A percentile compares a stretch with the other conserved stretches of the same genome.
Evolutionary conservation across 2,888 invertebrate species (phyloP).

Genomic region (Piscicola geometra): DNA sequence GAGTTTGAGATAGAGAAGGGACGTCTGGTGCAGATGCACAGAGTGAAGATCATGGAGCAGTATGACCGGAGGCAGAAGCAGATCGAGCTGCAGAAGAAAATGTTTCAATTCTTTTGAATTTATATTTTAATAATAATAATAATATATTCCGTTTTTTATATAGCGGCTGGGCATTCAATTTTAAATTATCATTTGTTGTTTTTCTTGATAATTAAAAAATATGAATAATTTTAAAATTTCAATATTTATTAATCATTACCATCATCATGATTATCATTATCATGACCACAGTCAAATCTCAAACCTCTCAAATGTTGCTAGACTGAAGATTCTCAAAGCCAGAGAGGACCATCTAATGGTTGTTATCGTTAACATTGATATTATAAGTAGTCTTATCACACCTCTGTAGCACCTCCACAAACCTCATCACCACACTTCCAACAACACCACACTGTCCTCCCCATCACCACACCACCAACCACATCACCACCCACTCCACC

Average conservation of each 20-base stretch:
- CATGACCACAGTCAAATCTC: slow-evolving; percentile 92
- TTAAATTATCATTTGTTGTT: neutral
- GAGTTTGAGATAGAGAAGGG: slow-evolving; percentile 99
- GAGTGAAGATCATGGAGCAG: slow-evolving; percentile 98
- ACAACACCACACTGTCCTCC: too few relatives aligned
- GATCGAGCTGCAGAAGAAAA: slow-evolving; percentile 97
- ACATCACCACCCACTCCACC: too few relatives aligned
- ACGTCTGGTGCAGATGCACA: slow-evolving; percentile 93
- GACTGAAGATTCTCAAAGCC: slow-evolving; percentile 88
- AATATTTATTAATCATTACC: neutral
- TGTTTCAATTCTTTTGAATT: slow-evolving; percentile 62
- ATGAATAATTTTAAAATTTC: neutral
- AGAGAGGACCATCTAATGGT: slow-evolving; percentile 82
- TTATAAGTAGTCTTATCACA: too few relatives aligned
- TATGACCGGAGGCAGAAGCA: slow-evolving; percentile 99
- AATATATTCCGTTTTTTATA: neutral
- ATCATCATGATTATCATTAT: too few relatives aligned
- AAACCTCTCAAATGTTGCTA: slow-evolving; percentile 96
- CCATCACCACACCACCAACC: too few relatives aligned
- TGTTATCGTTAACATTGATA: too few relatives aligned
- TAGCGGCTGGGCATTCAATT: neutral
- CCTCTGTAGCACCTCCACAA: too few relatives aligned
- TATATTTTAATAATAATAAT: slow-evolving; percentile 2
- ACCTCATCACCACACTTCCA: too few relatives aligned
- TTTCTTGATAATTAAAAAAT: too few relatives aligned